Conservation (phyloP, 1,140 invertebrate species). For the Bathynomus jamesi region DNA sequence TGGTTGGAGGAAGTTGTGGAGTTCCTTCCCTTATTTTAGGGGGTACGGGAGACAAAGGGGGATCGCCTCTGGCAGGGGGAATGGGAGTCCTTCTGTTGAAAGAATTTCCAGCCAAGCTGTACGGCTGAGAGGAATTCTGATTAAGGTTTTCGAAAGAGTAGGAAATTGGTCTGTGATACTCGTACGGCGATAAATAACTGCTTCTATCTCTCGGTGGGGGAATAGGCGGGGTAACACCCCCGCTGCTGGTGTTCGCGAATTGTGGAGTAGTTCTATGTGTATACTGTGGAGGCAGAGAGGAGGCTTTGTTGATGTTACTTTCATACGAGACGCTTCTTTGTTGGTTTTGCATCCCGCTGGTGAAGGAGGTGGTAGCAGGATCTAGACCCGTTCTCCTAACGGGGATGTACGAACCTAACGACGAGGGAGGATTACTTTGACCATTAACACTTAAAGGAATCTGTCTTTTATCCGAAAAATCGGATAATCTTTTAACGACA, state of each 20-base stretch:
- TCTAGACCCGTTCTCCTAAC: too few relatives aligned
- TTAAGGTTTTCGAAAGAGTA: conserved; percentile 37
- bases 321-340: conserved; percentile 39
- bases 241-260: not conserved
- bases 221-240: conserved; percentile 27
- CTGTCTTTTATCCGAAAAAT: not conserved
- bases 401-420: not conserved
- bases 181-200: conserved; percentile 31
- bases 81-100: not conserved
- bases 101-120: too few relatives aligned
- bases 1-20: not conserved
- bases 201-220: conserved; percentile 37
- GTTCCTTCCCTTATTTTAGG: not conserved
- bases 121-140: conserved; percentile 31
- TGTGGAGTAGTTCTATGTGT: too few relatives aligned
- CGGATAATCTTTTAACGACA: not conserved
- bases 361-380: too few relatives aligned
- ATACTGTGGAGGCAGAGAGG: conserved; percentile 54
- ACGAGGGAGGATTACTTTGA: conserved; percentile 15
- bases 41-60: not conserved
- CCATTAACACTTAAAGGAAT: not conserved
- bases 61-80: conserved; percentile 14
- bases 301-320: conserved; percentile 42
- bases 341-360: conserved; percentile 34
- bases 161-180: conserved; percentile 34